Evolutionary conservation across 2,797 vertebrate genomes (phyloP), one percentile per base, ranked within the genome.

Genomic region (Bradypus variegatus): DNA sequence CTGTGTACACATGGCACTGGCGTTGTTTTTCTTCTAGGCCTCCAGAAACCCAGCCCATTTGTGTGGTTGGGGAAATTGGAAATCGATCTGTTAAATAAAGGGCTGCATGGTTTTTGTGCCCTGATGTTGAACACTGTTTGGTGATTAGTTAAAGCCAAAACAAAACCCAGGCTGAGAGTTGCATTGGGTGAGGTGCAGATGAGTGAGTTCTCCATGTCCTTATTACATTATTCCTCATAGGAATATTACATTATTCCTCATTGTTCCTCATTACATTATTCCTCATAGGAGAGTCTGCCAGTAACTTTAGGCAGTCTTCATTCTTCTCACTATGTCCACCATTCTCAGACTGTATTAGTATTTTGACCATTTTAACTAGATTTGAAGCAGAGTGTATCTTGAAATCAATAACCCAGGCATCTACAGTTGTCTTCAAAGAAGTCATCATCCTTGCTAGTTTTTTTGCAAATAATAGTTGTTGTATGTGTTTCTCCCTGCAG

Each of bases 71-170:
- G 23, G 65, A 81, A 84, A 45, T 25, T 82, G 81, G 82, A 95
- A 93, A 88, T 70, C 50, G n/a, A 33, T 82, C 89, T 64, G 2
- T 82, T 83, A 65, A 86, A 62, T 90, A 93, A 93, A 79, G 65
- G 72, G 50, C 38, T 33, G 8, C 36, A 38, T 80, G 81, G 38
- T 75, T 77, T 92, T 88, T 92, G 79, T 88, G 38, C 72, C 72
- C 15, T 83, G 58, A 60, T 29, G 73, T 55, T 41, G n/a, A 89
- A 72, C 19, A 19, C 48, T 77, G 62, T 58, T 89, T 87, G 88
- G 82, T 58, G 53, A 84, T 36, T 31, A 73, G 55, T 91, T 83
- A 69, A 93, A 87, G 53, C 31, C 75, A 89, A 90, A 92, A 15
- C 55, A 64, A 88, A 88, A 21, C 41, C 5, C 89, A 55, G 45